Evolutionary conservation across 2,797 vertebrate species (phyloP).

Genomic region (Chloroceryle inda): DNA sequence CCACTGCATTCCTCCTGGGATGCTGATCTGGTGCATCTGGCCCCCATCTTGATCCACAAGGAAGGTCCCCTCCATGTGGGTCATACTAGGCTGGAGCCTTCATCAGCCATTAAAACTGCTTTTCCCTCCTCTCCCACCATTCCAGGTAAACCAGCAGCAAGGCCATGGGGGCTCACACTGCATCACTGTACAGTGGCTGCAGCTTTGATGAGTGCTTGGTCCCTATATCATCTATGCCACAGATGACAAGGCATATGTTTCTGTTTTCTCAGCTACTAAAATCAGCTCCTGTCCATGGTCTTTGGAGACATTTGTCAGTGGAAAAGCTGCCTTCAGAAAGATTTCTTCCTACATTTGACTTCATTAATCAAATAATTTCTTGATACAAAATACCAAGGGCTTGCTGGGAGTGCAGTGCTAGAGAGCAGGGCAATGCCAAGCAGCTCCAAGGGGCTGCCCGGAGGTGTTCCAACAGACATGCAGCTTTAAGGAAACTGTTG

Average conservation of each 20-base stretch:
- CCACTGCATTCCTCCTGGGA: fast-evolving
- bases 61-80: fast-evolving
- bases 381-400: slow-evolving; percentile 21
- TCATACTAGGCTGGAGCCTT: neutral
- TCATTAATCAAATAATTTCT: slow-evolving; percentile 70
- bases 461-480: neutral
- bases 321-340: slow-evolving; percentile 29
- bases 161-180: neutral
- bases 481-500: neutral
- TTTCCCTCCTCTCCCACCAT: neutral
- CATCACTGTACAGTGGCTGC: neutral
- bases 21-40: too few relatives aligned
- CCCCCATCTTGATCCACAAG: neutral
- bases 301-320: neutral
- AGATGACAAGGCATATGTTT: slow-evolving; percentile 42
- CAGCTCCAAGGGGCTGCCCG: neutral
- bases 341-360: slow-evolving; percentile 50
- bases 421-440: fast-evolving
- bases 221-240: fast-evolving
- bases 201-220: neutral
- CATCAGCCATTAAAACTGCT: neutral
- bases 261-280: neutral
- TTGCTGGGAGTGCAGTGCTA: neutral
- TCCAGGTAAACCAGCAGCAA: neutral
- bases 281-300: neutral